Evolutionary conservation across 2,888 invertebrate genomes (phyloP).

Genomic region (Eucriotettix oculatus): DNA sequence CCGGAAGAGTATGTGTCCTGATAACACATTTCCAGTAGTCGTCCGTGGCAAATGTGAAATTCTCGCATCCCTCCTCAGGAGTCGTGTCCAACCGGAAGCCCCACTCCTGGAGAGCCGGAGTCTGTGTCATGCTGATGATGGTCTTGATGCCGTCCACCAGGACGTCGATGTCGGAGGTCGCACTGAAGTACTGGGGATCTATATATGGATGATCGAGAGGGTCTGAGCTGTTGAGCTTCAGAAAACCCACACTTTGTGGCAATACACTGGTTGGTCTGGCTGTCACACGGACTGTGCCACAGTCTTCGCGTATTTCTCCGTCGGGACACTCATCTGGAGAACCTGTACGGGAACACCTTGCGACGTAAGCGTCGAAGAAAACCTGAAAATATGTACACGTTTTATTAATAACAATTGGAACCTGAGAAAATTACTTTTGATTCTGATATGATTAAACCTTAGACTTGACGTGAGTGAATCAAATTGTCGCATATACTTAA

Average conservation of each 20-base stretch:
- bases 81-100: slow-evolving; percentile 23
- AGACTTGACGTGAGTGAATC: too few relatives aligned
- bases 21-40: slow-evolving; percentile 50
- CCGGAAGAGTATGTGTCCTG: slow-evolving; percentile 52
- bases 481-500: too few relatives aligned
- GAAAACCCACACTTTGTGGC: slow-evolving; percentile 18
- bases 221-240: slow-evolving; percentile 41
- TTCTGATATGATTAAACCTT: too few relatives aligned
- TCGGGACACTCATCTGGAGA: slow-evolving; percentile 17
- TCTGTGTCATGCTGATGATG: slow-evolving; percentile 38
- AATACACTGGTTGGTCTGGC: slow-evolving; percentile 16
- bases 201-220: slow-evolving; percentile 57
- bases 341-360: slow-evolving; percentile 38
- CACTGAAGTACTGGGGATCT: slow-evolving; percentile 56
- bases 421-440: too few relatives aligned
- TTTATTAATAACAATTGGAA: too few relatives aligned
- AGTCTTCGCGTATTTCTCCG: neutral
- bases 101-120: slow-evolving; percentile 18
- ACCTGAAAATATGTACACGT: slow-evolving; percentile 22
- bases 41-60: slow-evolving; percentile 32
- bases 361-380: slow-evolving; percentile 46
- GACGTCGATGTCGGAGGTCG: slow-evolving; percentile 43
- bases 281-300: neutral
- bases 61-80: slow-evolving; percentile 20
- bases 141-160: slow-evolving; percentile 44